Evolutionary conservation across 2,888 invertebrate species (phyloP).

Genomic region (Xiphydria camelus): DNA sequence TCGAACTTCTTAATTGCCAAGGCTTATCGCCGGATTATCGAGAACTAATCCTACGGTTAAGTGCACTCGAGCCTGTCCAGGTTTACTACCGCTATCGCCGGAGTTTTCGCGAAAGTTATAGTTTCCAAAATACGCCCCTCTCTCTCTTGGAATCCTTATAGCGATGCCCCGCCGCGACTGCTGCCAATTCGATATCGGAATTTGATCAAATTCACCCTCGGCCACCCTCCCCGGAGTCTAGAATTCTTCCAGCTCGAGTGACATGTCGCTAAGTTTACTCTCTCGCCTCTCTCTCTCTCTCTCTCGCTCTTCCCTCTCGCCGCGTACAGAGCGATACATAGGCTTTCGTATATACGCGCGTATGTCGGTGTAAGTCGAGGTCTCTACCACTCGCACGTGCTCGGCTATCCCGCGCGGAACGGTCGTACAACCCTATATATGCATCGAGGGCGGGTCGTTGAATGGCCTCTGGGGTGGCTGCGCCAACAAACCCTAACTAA

Average conservation of each 20-base stretch:
- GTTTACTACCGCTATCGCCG: neutral
- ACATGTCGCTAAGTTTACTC: conserved; percentile 54
- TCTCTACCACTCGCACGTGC: neutral
- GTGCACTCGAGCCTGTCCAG: neutral
- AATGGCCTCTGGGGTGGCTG: conserved; percentile 50
- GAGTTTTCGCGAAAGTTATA: conserved; percentile 26
- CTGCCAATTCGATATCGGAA: conserved; percentile 51
- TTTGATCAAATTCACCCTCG: conserved; percentile 51
- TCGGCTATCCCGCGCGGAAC: no score
- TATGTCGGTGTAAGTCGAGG: neutral
- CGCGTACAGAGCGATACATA: conserved; percentile 6
- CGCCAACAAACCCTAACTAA: conserved; percentile 57
- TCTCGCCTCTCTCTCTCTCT: conserved; percentile 20
- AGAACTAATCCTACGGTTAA: no score
- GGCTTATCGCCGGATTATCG: conserved; percentile 28
- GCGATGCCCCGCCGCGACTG: conserved; percentile 24
- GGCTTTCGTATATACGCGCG: neutral
- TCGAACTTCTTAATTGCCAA: conserved; percentile 27
- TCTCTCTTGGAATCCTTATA: no score
- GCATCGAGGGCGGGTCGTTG: conserved; percentile 27
- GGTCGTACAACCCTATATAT: no score
- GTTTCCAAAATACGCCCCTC: no score
- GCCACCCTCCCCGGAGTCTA: conserved; percentile 29
- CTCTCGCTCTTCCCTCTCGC: conserved; percentile 5
- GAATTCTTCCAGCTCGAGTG: conserved; percentile 56